Base-by-base conservation (phyloP, 2,888 invertebrate species). In the Carabus problematicus region DNA sequence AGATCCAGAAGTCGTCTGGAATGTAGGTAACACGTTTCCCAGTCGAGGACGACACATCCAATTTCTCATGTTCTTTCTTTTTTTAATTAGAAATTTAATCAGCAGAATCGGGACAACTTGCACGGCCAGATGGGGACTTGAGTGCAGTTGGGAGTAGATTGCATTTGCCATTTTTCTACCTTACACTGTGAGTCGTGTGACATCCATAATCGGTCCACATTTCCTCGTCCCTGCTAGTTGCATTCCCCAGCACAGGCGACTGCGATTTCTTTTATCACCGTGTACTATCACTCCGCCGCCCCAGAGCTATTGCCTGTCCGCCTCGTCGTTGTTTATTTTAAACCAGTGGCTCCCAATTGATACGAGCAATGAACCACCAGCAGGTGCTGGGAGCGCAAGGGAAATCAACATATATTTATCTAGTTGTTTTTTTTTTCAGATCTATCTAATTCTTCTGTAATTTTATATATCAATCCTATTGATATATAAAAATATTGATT, bases 191-290 rank as follows among this genome's bases (percentile, higher is more conserved):
- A 18, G 52, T 29, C 64, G 42, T 67, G 67, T 60, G 67, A 67
- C 67, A 67, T 52, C 67, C 60, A 67, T 67, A 67, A 67, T 67
- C 49, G 40, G 52, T 52, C 14, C 52, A 52, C 11, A 2, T 9
- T 12, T 18, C 52, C 52, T 19, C 52, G 0, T 11, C 14, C 52
- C 52, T 19, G 19, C 18, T 12, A 14, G 12, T 14, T 12, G 18
- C 9, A 16, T 52, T 18, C 19, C 52, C 52, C 9, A 16, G 16
- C 54, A 42, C 42, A 42, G 54, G 49, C 43, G 41, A 61, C 45
- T 61, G 43, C 62, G 61, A 62, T 69, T 69, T 69, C 62, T 69
- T 69, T 69, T 69, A 61, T 69, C 69, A 55, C 67, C 49, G 19
- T 60, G 41, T 60, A 60, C 67, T 67, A 67, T 67, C 67, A 67